Evolutionary conservation across 1,140 invertebrate genomes (phyloP).

Genomic region (Saxidomus purpurata): DNA sequence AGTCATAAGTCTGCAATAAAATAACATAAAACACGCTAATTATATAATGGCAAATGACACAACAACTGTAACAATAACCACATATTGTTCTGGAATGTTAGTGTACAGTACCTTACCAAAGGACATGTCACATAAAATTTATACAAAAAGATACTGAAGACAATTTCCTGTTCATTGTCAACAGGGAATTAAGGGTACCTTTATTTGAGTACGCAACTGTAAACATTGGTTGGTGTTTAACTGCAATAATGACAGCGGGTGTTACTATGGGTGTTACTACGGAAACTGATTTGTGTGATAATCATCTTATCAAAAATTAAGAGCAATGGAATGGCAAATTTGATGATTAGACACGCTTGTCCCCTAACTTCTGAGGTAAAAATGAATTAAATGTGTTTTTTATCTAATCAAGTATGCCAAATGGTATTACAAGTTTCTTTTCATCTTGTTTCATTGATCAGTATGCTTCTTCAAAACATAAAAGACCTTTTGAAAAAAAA

Average conservation of each 20-base stretch:
- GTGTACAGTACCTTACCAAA: not conserved
- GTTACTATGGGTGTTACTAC: too few species aligned
- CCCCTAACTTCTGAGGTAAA: not conserved
- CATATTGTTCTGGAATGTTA: not conserved
- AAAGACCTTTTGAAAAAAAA: not conserved
- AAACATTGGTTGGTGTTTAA: not conserved
- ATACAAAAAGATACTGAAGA: not conserved
- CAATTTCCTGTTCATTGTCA: conserved; percentile 22
- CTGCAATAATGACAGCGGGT: not conserved
- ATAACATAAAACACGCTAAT: too few species aligned
- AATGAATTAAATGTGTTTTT: conserved; percentile 12
- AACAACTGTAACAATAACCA: not conserved
- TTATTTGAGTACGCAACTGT: not conserved
- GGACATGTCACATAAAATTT: not conserved
- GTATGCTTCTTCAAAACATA: not conserved
- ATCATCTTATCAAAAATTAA: conserved; percentile 2
- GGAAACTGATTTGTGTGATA: not conserved
- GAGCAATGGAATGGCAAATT: not conserved
- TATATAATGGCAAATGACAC: too few species aligned
- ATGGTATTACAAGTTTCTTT: not conserved
- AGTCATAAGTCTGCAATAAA: too few species aligned
- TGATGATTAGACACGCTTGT: not conserved
- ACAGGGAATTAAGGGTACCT: not conserved
- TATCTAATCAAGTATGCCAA: not conserved
- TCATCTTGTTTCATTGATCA: not conserved